Evolutionary conservation across 1,140 invertebrate species (phyloP).

Genomic region (Monomorium pharaonis): DNA sequence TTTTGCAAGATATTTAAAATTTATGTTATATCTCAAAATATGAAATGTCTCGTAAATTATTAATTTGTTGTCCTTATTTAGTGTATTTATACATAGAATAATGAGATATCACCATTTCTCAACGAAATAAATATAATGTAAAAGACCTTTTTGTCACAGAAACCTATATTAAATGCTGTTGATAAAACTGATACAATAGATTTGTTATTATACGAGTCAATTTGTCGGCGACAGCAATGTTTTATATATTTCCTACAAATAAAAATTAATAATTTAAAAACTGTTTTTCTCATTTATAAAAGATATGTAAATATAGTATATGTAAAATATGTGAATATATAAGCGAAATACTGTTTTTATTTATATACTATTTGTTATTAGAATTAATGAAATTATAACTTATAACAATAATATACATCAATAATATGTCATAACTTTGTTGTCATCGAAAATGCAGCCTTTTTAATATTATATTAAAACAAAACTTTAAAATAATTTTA

Average conservation of each 20-base stretch:
- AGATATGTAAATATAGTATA: too few species aligned
- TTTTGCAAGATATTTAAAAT: background rate
- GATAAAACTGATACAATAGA: background rate
- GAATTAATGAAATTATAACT: background rate
- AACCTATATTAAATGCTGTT: background rate
- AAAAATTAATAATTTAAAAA: background rate
- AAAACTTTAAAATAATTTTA: background rate
- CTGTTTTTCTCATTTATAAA: background rate
- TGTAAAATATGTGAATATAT: background rate
- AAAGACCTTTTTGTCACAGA: background rate
- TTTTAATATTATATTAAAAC: background rate
- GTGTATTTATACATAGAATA: background rate
- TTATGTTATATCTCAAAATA: background rate
- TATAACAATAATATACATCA: too few species aligned
- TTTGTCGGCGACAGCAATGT: background rate
- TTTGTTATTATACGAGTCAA: background rate
- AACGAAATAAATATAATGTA: background rate
- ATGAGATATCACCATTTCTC: background rate
- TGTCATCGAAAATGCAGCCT: background rate
- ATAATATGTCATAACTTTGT: background rate
- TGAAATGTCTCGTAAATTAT: background rate
- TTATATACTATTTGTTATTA: background rate
- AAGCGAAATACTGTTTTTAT: background rate
- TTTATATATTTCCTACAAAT: background rate
- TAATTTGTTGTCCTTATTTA: background rate